phyloP scores from a whole-genome alignment of 2,888 invertebrate genomes.

The Sclerodermus sp. region DNA sequence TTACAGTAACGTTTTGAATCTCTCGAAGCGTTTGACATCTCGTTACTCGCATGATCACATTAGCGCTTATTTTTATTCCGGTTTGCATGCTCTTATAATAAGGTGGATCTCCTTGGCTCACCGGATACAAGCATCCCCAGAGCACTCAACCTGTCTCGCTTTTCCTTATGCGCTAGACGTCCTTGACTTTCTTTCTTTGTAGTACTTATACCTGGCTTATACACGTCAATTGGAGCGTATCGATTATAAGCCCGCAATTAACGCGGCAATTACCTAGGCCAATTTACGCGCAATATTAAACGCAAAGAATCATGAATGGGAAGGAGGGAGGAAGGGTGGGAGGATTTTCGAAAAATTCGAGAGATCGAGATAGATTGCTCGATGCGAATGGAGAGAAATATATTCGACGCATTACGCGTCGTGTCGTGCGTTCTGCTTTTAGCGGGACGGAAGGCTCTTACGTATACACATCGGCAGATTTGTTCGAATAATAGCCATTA shows the following conservation, averaged over 20 bases:
- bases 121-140: constrained; percentile 4
- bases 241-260: constrained; percentile 10
- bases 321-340: too few relatives aligned
- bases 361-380: too few relatives aligned
- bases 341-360: too few relatives aligned
- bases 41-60: too few relatives aligned
- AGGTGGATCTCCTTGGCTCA: constrained; percentile 14
- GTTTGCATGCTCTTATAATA: too few relatives aligned
- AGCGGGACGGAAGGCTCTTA: neutral
- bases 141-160: neutral
- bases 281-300: neutral
- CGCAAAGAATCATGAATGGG: too few relatives aligned
- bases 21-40: too few relatives aligned
- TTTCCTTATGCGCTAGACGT: constrained; percentile 12
- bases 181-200: constrained; percentile 20
- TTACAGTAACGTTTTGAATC: too few relatives aligned
- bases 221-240: constrained; percentile 13
- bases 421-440: too few relatives aligned
- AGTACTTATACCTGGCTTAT: neutral
- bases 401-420: too few relatives aligned
- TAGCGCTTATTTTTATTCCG: too few relatives aligned
- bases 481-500: constrained; percentile 5
- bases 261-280: constrained; percentile 5
- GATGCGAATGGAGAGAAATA: too few relatives aligned
- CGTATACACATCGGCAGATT: neutral